These are phyloP conservation scores for Rhysida immarginata DNA, from an alignment of 1,140 invertebrate species.

Conservation along the genomic window DNA sequence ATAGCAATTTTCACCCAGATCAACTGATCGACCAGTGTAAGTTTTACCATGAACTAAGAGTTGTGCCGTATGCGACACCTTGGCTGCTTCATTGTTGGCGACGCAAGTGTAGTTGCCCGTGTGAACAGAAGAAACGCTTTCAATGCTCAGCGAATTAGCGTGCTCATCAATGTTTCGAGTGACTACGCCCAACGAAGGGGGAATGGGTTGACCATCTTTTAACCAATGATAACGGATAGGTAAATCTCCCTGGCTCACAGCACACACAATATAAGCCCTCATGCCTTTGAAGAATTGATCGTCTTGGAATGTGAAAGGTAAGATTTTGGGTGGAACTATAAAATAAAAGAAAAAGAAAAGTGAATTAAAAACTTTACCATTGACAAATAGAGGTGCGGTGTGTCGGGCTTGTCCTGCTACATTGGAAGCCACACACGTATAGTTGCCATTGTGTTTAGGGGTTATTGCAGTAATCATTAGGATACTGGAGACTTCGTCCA, in stretches of 20 bases:
- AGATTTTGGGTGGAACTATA: constrained; percentile 64
- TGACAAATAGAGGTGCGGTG: constrained; percentile 59
- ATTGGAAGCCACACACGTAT: constrained; percentile 64
- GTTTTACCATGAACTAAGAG: constrained; percentile 43
- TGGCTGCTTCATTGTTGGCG: constrained; percentile 56
- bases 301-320: constrained; percentile 65
- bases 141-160: constrained; percentile 43
- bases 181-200: not conserved
- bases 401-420: constrained; percentile 58
- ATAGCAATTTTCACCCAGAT: no score
- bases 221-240: constrained; percentile 59
- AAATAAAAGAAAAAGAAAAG: constrained; percentile 1
- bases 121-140: constrained; percentile 52
- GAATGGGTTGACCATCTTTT: constrained; percentile 51
- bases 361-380: constrained; percentile 7
- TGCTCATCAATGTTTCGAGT: constrained; percentile 2
- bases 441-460: constrained; percentile 56
- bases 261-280: constrained; percentile 66
- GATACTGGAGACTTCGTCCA: not conserved
- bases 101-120: constrained; percentile 67
- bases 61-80: constrained; percentile 60
- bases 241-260: constrained; percentile 61
- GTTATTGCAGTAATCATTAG: constrained; percentile 58
- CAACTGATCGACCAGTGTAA: no score
- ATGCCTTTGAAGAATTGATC: constrained; percentile 59